These are phyloP conservation scores for Deladenus siricidicola DNA, from an alignment of 2,888 invertebrate genomes.

Conservation along the genomic window DNA sequence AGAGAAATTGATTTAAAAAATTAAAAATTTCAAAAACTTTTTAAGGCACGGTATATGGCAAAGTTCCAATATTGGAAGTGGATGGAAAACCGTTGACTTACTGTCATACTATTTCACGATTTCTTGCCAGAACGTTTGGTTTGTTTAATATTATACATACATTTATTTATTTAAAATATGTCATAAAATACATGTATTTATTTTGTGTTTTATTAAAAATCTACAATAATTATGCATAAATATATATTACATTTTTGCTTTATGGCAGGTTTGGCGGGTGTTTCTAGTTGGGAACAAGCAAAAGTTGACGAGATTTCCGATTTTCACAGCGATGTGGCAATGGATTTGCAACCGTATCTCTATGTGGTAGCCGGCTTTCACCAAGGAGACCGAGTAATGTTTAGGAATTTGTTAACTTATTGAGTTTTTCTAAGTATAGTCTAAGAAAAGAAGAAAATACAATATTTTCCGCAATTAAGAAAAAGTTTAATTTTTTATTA, in stretches of 20 bases:
- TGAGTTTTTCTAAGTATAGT: not conserved
- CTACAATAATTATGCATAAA: too few relatives aligned
- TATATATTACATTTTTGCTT: too few relatives aligned
- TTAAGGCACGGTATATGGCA: slow-evolving; percentile 16
- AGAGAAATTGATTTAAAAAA: not conserved
- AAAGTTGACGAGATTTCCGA: slow-evolving; percentile 28
- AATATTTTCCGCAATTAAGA: not conserved
- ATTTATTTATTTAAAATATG: too few relatives aligned
- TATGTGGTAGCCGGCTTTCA: slow-evolving; percentile 19
- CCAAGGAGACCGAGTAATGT: slow-evolving; percentile 13
- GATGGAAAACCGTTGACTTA: slow-evolving; percentile 22
- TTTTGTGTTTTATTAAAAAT: too few relatives aligned
- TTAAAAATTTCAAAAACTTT: slow-evolving; percentile 3
- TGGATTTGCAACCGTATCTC: slow-evolving; percentile 21
- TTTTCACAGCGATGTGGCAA: slow-evolving; percentile 22
- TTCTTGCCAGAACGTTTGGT: slow-evolving; percentile 23
- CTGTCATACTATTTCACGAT: slow-evolving; percentile 27
- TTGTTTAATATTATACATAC: not conserved
- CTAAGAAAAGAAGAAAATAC: too few relatives aligned
- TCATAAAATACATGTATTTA: too few relatives aligned
- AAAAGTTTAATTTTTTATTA: not conserved
- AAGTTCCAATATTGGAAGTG: slow-evolving; percentile 19
- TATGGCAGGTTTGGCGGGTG: slow-evolving; percentile 1
- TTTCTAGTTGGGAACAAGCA: slow-evolving; percentile 13
- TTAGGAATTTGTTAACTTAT: not conserved